Evolutionary conservation across 2,113 vertebrate genomes (phyloP).

Genomic region (Calonectris borealis): DNA sequence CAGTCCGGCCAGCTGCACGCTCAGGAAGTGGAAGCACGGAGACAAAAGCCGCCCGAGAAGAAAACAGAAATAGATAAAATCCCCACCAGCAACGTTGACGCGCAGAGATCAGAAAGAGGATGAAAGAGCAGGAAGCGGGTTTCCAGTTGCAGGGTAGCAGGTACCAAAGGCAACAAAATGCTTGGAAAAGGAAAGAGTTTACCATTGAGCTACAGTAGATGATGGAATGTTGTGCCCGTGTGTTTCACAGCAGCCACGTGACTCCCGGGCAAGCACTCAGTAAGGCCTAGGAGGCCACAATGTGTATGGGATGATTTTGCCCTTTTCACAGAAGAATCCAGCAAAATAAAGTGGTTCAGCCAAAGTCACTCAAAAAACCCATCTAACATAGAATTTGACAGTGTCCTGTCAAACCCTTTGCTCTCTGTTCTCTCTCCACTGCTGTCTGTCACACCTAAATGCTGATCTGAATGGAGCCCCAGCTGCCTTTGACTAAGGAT

Average conservation of each 20-base stretch:
- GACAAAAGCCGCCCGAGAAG: slow-evolving; percentile 43
- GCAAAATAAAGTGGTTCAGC: not conserved
- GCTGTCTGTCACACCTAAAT: not conserved
- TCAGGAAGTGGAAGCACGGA: slow-evolving; percentile 38
- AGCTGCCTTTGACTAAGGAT: not conserved
- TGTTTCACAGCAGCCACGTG: not conserved
- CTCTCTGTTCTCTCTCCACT: not conserved
- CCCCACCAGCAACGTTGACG: not conserved
- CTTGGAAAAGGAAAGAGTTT: not conserved
- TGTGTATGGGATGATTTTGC: not conserved
- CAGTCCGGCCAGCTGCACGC: not conserved
- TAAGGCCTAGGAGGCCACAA: not conserved
- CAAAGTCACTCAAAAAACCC: not conserved
- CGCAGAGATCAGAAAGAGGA: slow-evolving; percentile 24
- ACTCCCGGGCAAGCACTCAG: not conserved
- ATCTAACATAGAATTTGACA: fast-evolving
- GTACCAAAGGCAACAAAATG: slow-evolving; percentile 6
- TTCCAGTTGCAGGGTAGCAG: slow-evolving; percentile 18
- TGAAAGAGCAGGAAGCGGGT: slow-evolving; percentile 52
- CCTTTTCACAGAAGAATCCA: not conserved
- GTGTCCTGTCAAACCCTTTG: not conserved
- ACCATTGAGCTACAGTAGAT: not conserved
- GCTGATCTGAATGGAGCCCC: not conserved
- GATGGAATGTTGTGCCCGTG: not conserved
- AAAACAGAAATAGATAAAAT: slow-evolving; percentile 54